A percentile compares a stretch with the other conserved stretches of the same genome.
Conservation (phyloP, 1,140 invertebrate species). For the Psix sp. region DNA sequence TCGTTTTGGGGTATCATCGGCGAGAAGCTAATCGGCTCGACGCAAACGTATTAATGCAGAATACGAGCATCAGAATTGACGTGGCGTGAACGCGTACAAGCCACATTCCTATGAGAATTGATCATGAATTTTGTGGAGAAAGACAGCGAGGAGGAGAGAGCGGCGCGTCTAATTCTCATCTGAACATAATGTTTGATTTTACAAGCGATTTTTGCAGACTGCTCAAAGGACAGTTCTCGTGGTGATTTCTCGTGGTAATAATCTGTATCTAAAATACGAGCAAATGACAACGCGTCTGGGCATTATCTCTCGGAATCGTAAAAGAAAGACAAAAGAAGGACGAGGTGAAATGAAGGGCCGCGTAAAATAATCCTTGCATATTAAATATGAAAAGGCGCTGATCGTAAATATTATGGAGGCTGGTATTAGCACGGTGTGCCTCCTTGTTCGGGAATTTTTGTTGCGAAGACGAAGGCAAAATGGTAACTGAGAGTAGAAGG, state of each 20-base stretch:
- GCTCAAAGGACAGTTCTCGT: too few relatives aligned
- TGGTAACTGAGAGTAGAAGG: constrained; percentile 60
- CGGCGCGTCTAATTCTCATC: too few relatives aligned
- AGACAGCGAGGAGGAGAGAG: background rate
- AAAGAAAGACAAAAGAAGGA: constrained; percentile 5
- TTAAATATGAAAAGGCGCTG: constrained; percentile 55
- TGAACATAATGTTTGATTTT: too few relatives aligned
- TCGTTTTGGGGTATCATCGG: constrained; percentile 52
- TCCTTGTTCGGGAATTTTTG: constrained; percentile 55
- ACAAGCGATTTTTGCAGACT: too few relatives aligned
- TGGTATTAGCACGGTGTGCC: constrained; percentile 52
- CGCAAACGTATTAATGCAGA: constrained; percentile 45
- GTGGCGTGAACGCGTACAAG: constrained; percentile 52
- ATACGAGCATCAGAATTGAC: constrained; percentile 45
- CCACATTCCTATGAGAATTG: constrained; percentile 43
- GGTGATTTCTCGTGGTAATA: background rate
- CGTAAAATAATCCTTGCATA: constrained; percentile 58
- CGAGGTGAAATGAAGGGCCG: constrained; percentile 15
- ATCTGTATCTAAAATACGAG: constrained; percentile 5
- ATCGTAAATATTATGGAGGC: constrained; percentile 52
- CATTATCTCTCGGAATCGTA: constrained; percentile 37
- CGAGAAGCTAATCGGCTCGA: constrained; percentile 52
- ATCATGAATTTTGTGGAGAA: constrained; percentile 27
- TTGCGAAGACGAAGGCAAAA: constrained; percentile 46
- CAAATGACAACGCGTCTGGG: constrained; percentile 27